phyloP scores from a whole-genome alignment of 1,140 invertebrate genomes.

The Cataglyphis hispanica region DNA sequence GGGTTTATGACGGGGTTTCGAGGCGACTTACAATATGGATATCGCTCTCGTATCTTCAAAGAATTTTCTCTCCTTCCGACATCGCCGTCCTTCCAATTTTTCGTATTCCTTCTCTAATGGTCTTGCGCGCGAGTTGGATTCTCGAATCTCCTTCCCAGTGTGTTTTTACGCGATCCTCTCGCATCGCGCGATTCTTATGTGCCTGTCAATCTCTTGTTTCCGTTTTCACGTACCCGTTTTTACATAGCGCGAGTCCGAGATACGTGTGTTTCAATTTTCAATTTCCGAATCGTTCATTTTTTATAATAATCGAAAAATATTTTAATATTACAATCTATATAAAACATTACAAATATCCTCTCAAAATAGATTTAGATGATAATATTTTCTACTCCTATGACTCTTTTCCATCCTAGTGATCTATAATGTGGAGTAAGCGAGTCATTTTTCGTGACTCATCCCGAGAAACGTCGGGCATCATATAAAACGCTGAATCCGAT shows the following conservation, averaged over 20 bases:
- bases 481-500: constrained; percentile 47
- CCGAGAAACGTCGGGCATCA: constrained; percentile 30
- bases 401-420: neutral
- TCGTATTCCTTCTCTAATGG: constrained; percentile 41
- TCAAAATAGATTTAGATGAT: neutral
- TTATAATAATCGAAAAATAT: too few species aligned
- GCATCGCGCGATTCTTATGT: constrained; percentile 12
- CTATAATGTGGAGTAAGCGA: neutral
- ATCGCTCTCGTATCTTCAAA: constrained; percentile 39
- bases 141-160: neutral
- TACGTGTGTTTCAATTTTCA: neutral
- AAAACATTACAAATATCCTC: neutral
- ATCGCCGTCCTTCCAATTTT: constrained; percentile 20
- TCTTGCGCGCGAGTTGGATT: neutral
- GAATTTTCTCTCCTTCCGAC: neutral
- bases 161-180: neutral
- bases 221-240: neutral
- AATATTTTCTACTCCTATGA: neutral
- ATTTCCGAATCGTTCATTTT: neutral
- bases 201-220: constrained; percentile 3
- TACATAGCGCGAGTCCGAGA: neutral
- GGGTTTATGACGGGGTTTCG: neutral
- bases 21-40: constrained; percentile 36
- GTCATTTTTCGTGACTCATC: constrained; percentile 1
- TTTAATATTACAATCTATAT: neutral